Evolutionary conservation across 2,888 invertebrate species (phyloP), one percentile per base, ranked within the genome.

Genomic region (Minunthozetes semirufus): DNA sequence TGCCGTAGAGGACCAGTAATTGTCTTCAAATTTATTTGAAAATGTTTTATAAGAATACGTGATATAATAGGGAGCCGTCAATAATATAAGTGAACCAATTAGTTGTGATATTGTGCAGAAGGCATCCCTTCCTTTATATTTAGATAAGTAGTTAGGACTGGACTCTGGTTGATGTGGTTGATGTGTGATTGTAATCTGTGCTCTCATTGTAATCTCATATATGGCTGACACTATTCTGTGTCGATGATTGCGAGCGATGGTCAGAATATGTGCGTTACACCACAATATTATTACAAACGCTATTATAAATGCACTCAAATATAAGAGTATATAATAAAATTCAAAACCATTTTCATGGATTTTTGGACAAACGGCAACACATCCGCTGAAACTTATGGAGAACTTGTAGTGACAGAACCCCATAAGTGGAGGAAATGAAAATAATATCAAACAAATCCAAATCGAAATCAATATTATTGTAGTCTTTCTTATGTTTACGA

Each of bases 221-320:
- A 92, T 90, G 29, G 92, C 91, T 66, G 91, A 90, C 38, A 91
- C 91, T 79, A 92, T 92, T 76, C 91, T 87, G 81, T 92, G 91
- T 8, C 91, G 87, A 81, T 92, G 92, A 82, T 91, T 90, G 11
- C 86, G 82, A 3, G 87, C 87, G 72, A 87, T 87, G 76, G 85
- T 81, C 76, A 84, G 80, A 63, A 84, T 83, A 79, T 83, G 81
- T 38, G 81, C 78, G 77, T 81, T 81, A 68, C 79, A 80, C 38
- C 80, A 72, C 25, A 80, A 78, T 15, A 80, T 80, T 50, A 81
- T 76, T 9, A 80, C 59, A 63, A 80, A 76, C 63, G 81, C 80
- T 22, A 81, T 48, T 19, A 81, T 59, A 76, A 80, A 79, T 68
- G 79, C 72, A n/a, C 77, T 73, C 77, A 80, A 79, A 68, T 80